Percentiles rank a stretch among this genome's conserved stretches.
These are phyloP conservation scores for Lithophane ornitopus DNA, from an alignment of 2,888 invertebrate genomes.

Conservation along the genomic window DNA sequence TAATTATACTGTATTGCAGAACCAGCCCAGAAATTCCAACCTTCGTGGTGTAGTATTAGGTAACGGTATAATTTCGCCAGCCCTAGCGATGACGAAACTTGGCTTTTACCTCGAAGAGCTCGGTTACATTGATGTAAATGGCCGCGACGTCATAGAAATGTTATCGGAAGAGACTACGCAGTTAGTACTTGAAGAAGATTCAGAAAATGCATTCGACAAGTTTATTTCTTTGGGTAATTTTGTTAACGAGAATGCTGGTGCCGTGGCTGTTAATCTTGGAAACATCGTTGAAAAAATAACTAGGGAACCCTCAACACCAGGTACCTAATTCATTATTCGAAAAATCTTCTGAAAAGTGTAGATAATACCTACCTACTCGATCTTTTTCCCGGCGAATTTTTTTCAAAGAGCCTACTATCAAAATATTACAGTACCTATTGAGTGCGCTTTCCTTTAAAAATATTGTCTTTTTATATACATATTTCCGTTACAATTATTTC, in stretches of 20 bases:
- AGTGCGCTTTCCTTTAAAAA: background rate
- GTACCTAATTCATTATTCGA: slow-evolving; percentile 20
- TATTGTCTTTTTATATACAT: background rate
- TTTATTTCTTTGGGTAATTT: slow-evolving; percentile 91
- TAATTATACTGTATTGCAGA: slow-evolving; percentile 24
- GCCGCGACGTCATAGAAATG: slow-evolving; percentile 90
- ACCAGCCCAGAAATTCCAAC: slow-evolving; percentile 18
- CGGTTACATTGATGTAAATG: slow-evolving; percentile 92
- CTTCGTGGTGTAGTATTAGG: slow-evolving; percentile 93
- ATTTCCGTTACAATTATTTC: slow-evolving; percentile 53
- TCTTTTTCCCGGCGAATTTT: background rate
- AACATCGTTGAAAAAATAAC: slow-evolving; percentile 80
- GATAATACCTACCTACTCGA: background rate
- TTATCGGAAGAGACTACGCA: slow-evolving; percentile 87
- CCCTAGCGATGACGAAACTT: slow-evolving; percentile 79
- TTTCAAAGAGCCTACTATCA: background rate
- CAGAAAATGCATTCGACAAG: slow-evolving; percentile 90
- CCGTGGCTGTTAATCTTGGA: slow-evolving; percentile 93
- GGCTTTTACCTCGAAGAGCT: slow-evolving; percentile 86
- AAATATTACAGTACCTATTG: background rate
- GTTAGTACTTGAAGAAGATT: slow-evolving; percentile 88
- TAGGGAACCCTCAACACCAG: slow-evolving; percentile 15
- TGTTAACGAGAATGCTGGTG: slow-evolving; percentile 91
- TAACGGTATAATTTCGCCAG: slow-evolving; percentile 96
- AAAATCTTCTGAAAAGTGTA: background rate